phyloP scores from a whole-genome alignment of 2,888 invertebrate species.

The Lottia gigantea region DNA sequence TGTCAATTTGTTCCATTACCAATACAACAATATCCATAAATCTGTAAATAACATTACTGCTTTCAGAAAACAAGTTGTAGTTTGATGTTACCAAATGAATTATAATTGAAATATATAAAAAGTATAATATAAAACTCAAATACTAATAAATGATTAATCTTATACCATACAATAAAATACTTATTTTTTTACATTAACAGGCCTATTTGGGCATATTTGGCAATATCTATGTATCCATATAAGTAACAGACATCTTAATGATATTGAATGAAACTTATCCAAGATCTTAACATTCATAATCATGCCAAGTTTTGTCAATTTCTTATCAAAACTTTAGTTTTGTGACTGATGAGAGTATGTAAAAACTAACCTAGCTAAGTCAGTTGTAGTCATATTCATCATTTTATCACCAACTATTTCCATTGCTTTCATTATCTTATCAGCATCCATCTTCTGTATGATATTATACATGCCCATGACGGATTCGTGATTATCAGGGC shows the following conservation, averaged over 20 bases:
- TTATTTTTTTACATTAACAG: neutral
- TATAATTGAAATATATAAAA: too few relatives aligned
- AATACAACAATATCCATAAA: slow-evolving; percentile 9
- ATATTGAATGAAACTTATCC: too few relatives aligned
- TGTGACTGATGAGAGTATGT: too few relatives aligned
- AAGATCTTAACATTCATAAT: too few relatives aligned
- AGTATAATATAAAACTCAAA: slow-evolving; percentile 2
- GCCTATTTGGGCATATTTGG: too few relatives aligned
- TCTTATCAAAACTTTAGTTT: too few relatives aligned
- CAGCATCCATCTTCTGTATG: slow-evolving; percentile 15
- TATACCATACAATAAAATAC: too few relatives aligned
- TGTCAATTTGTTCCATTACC: slow-evolving; percentile 15
- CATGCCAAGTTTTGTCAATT: too few relatives aligned
- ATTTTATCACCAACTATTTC: slow-evolving; percentile 15
- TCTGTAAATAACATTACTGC: neutral
- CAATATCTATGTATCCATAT: too few relatives aligned
- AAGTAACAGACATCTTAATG: too few relatives aligned
- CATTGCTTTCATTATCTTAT: slow-evolving; percentile 21
- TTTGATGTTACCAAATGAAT: neutral
- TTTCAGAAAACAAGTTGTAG: neutral
- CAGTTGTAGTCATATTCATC: neutral
- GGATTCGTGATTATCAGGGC: neutral
- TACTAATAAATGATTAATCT: too few relatives aligned
- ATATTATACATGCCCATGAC: slow-evolving; percentile 21
- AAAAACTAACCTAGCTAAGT: slow-evolving; percentile 15